Base-by-base conservation (phyloP, 2,113 vertebrate genomes). In the Cavia aperea region DNA sequence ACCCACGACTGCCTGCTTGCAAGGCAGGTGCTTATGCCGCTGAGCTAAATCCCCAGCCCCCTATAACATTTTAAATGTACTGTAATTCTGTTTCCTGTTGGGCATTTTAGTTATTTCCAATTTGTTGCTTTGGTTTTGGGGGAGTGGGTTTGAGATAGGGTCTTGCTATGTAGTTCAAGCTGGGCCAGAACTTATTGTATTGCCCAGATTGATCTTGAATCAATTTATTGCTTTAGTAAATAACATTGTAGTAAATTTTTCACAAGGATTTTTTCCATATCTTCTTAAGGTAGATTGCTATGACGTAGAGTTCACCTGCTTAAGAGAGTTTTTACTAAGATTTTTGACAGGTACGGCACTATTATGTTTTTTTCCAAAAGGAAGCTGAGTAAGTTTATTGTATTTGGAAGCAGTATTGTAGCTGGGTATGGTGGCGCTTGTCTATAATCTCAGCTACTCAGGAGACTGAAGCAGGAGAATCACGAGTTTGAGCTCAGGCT, bases 281-380 rank as follows among this genome's bases (percentile, higher is more conserved):
- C 39, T 19, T 91, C 39, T 19, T 89, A 86, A 79, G 21, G 70
- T 54, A 89, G 12, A 86, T 86, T 60, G 60, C 51, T 81, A 60
- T 85, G 39, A 85, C 9, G 16, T 51, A 88, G 29, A 81, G 68
- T 92, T 90, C 23, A 54, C 31, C 78, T 39, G 33, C n/a, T 73
- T n/a, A 87, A 70, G 26, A 10, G 66, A 65, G 78, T 83, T 94
- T 68, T 90, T 88, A 14, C 86, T 58, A 58, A 77, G 68, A 16
- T 7, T 94, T 63, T 90, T 89, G 54, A 86, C n/a, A 81, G 1
- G 7, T 91, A 88, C 12, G 31, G 46, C 51, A 31, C 46, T 72
- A 24, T 36, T 51, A 29, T 81, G n/a, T 75, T 94, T 56, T 72
- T 94, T 79, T 88, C 58, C 29, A 79, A 68, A 89, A 93, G 46